Conservation (phyloP, 2,113 vertebrate genomes). For the Todiramphus chloris region DNA sequence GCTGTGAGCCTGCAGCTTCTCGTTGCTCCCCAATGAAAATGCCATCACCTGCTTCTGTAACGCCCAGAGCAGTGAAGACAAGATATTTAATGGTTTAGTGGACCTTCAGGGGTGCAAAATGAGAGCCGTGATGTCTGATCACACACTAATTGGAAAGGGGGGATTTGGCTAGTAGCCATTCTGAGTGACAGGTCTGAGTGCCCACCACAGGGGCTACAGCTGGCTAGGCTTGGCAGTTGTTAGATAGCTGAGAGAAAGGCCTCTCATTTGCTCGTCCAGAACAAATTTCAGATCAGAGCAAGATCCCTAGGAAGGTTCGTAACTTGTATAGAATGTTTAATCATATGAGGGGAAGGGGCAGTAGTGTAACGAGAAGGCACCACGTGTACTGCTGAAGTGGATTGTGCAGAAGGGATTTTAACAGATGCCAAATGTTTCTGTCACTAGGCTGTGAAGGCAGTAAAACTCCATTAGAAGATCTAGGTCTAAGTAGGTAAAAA, state of each 20-base stretch:
- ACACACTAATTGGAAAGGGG: neutral
- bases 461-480: neutral
- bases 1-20: conserved; percentile 1
- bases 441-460: neutral
- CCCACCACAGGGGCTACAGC: neutral
- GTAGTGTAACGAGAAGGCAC: too few relatives aligned
- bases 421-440: neutral
- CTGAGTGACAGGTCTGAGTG: neutral
- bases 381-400: neutral
- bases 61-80: neutral
- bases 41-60: neutral
- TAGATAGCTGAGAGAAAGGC: neutral
- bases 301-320: neutral
- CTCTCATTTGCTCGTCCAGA: neutral
- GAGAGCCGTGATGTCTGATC: neutral
- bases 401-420: neutral
- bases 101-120: neutral
- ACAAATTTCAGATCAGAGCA: neutral
- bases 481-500: neutral
- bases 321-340: neutral
- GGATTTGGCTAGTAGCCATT: neutral
- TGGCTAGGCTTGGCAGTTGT: neutral
- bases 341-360: neutral
- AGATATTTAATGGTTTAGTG: neutral
- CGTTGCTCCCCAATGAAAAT: neutral